Conservation (phyloP, 2,888 invertebrate genomes). For the Eupithecia subfuscata region DNA sequence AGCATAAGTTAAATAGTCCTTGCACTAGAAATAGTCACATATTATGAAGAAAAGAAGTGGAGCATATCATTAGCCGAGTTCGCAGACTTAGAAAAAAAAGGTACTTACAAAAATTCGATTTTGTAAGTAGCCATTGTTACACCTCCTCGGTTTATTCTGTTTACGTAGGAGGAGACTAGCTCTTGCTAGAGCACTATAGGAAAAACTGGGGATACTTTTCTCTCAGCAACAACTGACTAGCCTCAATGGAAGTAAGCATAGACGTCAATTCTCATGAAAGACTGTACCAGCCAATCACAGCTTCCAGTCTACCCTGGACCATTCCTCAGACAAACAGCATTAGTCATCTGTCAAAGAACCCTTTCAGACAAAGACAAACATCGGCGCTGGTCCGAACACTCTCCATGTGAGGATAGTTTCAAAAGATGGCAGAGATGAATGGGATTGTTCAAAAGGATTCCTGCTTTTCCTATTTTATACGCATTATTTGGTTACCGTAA, state of each 20-base stretch:
- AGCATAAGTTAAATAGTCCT: no score
- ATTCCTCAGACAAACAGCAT: conserved; percentile 65
- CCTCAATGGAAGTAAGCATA: background rate
- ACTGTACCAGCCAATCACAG: conserved; percentile 16
- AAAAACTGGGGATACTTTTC: background rate
- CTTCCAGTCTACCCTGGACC: conserved; percentile 47
- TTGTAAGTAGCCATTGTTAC: no score
- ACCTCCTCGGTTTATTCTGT: no score
- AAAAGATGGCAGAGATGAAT: conserved; percentile 42
- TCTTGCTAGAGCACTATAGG: background rate
- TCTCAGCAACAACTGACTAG: background rate
- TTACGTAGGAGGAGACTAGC: background rate
- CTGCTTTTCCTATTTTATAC: conserved; percentile 1
- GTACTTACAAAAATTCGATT: no score
- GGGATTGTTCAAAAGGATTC: conserved; percentile 21
- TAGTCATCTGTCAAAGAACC: conserved; percentile 70
- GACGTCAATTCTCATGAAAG: background rate
- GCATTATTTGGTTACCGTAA: conserved; percentile 4
- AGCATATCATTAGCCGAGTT: no score
- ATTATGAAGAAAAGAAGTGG: no score
- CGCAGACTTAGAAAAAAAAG: no score
- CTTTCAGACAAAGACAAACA: conserved; percentile 64
- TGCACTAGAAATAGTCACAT: no score
- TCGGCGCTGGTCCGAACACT: conserved; percentile 48
- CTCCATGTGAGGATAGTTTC: conserved; percentile 42